phyloP scores from a whole-genome alignment of 2,113 vertebrate genomes.

The Clarias magur region DNA sequence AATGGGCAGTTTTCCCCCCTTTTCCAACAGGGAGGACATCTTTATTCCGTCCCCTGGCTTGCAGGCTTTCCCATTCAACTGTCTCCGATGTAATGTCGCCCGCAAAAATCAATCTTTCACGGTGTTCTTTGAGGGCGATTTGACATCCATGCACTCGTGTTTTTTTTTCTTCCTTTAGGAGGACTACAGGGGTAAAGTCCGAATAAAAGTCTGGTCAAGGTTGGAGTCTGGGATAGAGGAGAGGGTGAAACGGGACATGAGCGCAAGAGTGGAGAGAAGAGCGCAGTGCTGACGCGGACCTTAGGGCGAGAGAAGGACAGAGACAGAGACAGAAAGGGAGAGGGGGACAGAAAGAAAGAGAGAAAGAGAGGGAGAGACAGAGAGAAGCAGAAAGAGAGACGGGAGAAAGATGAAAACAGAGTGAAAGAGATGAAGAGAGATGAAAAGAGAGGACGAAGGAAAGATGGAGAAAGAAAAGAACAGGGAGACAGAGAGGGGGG shows the following conservation, averaged over 20 bases:
- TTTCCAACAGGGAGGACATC: slow-evolving; percentile 80
- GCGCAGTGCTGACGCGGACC: background rate
- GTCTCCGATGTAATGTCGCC: slow-evolving; percentile 77
- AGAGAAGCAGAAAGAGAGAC: slow-evolving; percentile 51
- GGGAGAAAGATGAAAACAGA: background rate
- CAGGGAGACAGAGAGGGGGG: background rate
- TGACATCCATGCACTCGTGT: slow-evolving; percentile 76
- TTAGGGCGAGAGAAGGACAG: slow-evolving; percentile 35
- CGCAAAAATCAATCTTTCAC: slow-evolving; percentile 86
- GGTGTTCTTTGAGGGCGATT: slow-evolving; percentile 82
- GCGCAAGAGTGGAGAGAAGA: slow-evolving; percentile 30
- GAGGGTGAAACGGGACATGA: background rate
- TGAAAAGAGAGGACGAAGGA: slow-evolving; percentile 4
- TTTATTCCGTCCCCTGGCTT: slow-evolving; percentile 80
- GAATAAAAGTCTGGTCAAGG: slow-evolving; percentile 59
- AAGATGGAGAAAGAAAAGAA: slow-evolving; percentile 29
- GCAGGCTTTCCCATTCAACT: slow-evolving; percentile 78
- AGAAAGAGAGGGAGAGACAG: background rate
- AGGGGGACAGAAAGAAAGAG: slow-evolving; percentile 46
- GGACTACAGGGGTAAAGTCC: slow-evolving; percentile 75
- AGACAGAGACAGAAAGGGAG: slow-evolving; percentile 47
- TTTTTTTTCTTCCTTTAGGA: slow-evolving; percentile 63
- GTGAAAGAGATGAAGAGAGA: background rate
- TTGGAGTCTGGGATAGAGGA: slow-evolving; percentile 31
- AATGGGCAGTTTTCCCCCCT: slow-evolving; percentile 70